Evolutionary conservation across 2,113 vertebrate genomes (phyloP).

Genomic region (Nothoprocta pentlandii): DNA sequence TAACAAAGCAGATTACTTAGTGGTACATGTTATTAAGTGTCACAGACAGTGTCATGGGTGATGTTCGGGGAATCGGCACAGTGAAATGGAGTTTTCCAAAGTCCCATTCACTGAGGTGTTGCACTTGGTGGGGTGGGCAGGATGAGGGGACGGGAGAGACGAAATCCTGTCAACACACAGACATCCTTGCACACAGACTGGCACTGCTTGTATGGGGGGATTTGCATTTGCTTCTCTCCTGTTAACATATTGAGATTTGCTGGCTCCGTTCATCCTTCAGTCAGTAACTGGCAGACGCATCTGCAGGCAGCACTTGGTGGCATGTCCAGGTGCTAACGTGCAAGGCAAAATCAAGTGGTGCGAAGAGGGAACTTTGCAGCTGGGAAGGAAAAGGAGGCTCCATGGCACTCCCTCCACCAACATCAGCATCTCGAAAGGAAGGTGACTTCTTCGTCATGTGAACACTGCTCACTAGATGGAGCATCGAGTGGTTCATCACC

Average conservation of each 20-base stretch:
- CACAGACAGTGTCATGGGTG: background rate
- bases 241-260: background rate
- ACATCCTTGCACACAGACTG: background rate
- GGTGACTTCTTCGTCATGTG: background rate
- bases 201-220: background rate
- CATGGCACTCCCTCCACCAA: background rate
- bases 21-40: background rate
- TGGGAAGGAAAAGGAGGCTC: background rate
- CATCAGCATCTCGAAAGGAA: background rate
- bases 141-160: background rate
- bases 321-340: background rate
- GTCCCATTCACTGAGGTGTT: background rate
- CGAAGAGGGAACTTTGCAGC: background rate
- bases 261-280: background rate
- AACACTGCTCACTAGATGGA: background rate
- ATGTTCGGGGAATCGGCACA: rapidly evolving
- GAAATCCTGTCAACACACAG: background rate
- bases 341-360: background rate
- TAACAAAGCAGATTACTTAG: background rate
- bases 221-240: background rate
- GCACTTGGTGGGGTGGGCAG: background rate
- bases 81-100: background rate
- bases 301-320: background rate
- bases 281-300: background rate
- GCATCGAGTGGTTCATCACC: background rate